A percentile compares a stretch with the other conserved stretches of the same genome.
Evolutionary conservation across 1,140 invertebrate species (phyloP).

Genomic region (Anoplolepis gracilipes): DNA sequence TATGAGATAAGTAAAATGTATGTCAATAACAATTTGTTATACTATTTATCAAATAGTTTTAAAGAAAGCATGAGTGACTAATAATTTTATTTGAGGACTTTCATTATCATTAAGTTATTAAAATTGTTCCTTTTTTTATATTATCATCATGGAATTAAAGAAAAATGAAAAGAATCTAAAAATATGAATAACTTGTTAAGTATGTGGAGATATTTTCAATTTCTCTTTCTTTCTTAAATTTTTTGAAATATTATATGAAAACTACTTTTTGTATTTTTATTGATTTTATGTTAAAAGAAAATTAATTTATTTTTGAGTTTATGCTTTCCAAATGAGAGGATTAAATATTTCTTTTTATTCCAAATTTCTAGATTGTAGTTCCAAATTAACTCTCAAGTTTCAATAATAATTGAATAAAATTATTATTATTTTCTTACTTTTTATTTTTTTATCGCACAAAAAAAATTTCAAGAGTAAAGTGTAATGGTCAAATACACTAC

Average conservation of each 20-base stretch:
- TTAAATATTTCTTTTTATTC: not conserved
- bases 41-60: slow-evolving; percentile 5
- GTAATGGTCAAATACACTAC: too few relatives aligned
- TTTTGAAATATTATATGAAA: too few relatives aligned
- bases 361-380: not conserved
- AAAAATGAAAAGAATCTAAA: not conserved
- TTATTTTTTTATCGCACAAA: too few relatives aligned
- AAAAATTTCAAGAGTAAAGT: too few relatives aligned
- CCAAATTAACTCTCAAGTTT: too few relatives aligned
- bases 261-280: too few relatives aligned
- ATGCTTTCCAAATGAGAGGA: not conserved
- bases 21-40: slow-evolving; percentile 14
- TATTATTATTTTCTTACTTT: not conserved
- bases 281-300: too few relatives aligned
- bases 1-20: slow-evolving; percentile 23
- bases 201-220: too few relatives aligned
- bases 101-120: slow-evolving; percentile 23
- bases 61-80: not conserved
- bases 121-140: not conserved
- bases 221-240: too few relatives aligned
- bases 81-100: slow-evolving; percentile 25
- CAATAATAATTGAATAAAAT: not conserved
- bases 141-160: not conserved
- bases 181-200: not conserved
- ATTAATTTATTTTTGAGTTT: not conserved